Evolutionary conservation across 2,888 invertebrate species (phyloP).

Genomic region (Acronicta aceris): DNA sequence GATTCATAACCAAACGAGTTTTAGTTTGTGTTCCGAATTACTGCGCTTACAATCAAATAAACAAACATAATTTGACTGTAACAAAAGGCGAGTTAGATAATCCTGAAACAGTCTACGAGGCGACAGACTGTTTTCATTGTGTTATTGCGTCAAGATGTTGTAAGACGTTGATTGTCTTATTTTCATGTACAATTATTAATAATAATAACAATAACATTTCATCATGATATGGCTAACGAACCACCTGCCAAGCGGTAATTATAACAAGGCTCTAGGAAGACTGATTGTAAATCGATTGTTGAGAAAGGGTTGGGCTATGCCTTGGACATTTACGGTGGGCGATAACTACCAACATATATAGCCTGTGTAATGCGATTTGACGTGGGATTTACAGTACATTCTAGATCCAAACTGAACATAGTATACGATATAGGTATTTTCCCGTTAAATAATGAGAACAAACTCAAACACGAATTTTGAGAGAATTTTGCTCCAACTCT

Average conservation of each 20-base stretch:
- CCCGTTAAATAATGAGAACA: slow-evolving; percentile 30
- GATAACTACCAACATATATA: background rate
- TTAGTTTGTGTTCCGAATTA: slow-evolving; percentile 51
- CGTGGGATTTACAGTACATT: background rate
- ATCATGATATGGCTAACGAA: too few species aligned
- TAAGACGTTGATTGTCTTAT: background rate
- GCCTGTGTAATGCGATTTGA: slow-evolving; percentile 7
- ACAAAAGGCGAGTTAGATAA: slow-evolving; percentile 72
- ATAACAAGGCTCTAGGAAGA: background rate
- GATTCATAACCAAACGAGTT: slow-evolving; percentile 40
- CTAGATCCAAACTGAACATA: background rate
- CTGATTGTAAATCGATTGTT: slow-evolving; percentile 7
- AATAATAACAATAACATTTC: too few species aligned
- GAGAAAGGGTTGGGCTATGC: background rate
- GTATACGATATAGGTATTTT: slow-evolving; percentile 8
- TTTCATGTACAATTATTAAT: too few species aligned
- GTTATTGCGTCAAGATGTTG: slow-evolving; percentile 30
- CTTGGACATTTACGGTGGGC: too few species aligned
- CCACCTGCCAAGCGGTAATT: too few species aligned
- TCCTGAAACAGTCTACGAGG: slow-evolving; percentile 59
- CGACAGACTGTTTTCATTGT: slow-evolving; percentile 30
- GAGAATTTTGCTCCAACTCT: slow-evolving; percentile 65
- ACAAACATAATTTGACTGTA: slow-evolving; percentile 71
- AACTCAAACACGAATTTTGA: slow-evolving; percentile 47
- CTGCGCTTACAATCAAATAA: slow-evolving; percentile 65